These are phyloP conservation scores for Aegithalos caudatus DNA, from an alignment of 2,113 vertebrate species.

Conservation along the genomic window DNA sequence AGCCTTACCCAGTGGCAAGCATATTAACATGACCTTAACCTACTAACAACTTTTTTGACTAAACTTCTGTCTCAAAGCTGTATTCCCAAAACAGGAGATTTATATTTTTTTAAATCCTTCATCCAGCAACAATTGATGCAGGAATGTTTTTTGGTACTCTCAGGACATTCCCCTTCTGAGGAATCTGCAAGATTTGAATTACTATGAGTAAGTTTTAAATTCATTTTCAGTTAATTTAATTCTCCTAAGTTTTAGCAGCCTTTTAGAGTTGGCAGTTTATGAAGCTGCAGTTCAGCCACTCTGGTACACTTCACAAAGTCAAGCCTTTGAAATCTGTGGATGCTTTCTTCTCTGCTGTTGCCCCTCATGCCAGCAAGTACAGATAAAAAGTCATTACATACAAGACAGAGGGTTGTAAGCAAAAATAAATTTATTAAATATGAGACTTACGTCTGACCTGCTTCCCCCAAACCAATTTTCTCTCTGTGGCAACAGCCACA, in stretches of 20 bases:
- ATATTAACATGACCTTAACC: neutral
- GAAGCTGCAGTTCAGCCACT: neutral
- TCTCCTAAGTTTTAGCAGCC: neutral
- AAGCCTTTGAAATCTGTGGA: neutral
- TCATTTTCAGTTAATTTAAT: neutral
- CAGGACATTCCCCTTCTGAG: neutral
- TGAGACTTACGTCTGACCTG: neutral
- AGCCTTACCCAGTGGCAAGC: neutral
- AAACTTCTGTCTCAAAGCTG: neutral
- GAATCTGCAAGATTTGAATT: neutral
- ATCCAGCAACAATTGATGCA: neutral
- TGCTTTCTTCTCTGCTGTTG: neutral
- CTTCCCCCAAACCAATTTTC: neutral
- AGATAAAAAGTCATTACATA: conserved; percentile 15
- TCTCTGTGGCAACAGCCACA: neutral
- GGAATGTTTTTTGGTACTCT: neutral
- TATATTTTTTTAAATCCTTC: neutral
- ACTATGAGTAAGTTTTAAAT: neutral
- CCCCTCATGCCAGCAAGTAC: neutral
- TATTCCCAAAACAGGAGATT: neutral
- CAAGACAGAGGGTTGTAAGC: neutral
- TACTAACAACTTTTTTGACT: neutral
- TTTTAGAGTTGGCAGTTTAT: neutral
- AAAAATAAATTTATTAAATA: neutral
- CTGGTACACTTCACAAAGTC: neutral